Base-by-base conservation (phyloP, 1,140 invertebrate genomes). In the Drosophila fuyamai region DNA sequence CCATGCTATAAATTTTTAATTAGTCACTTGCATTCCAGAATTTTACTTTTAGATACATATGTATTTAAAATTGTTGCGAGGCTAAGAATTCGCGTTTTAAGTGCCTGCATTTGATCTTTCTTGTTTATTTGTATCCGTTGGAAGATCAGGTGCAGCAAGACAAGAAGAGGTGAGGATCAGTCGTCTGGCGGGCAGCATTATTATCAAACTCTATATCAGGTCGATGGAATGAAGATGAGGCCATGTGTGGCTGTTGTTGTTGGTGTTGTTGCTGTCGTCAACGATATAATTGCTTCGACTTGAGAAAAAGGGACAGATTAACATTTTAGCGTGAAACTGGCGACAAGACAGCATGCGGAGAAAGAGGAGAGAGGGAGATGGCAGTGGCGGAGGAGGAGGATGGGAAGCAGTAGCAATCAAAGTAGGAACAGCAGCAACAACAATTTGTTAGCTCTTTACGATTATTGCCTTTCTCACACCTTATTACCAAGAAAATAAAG, bases 381-480 rank as follows among this genome's bases (percentile, higher is more conserved):
- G 10, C 2, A 27, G n/a, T 47, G 3, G 23, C 35, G 27, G 7
- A 13, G 35, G 4, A 56, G 23, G 13, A 50, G 63, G 51, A 61
- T 43, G 16, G 67, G 62, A 14, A 41, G 54, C 70, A 61, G 48
- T 53, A 72, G 32, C 72, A 76, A 66, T 55, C 59, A 40, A 55
- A 53, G 55, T 48, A 48, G 27, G 46, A 65, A 29, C 74, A 58
- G 46, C 67, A 56, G 67, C 75, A 76, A 79, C 82, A 84, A 91
- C 88, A 91, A 91, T 91, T 91, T 91, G 88, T 91, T 91, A 77
- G 80, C 80, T 88, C 88, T 91, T 91, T 91, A 91, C 83, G 88
- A 91, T 91, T 91, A 91, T 91, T 91, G 88, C 88, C 89, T 91
- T 91, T 91, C 88, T 91, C 88, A 88, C 88, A 91, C 88, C 88